Conservation (phyloP, 2,888 invertebrate species). For the Leistus spinibarbis region DNA sequence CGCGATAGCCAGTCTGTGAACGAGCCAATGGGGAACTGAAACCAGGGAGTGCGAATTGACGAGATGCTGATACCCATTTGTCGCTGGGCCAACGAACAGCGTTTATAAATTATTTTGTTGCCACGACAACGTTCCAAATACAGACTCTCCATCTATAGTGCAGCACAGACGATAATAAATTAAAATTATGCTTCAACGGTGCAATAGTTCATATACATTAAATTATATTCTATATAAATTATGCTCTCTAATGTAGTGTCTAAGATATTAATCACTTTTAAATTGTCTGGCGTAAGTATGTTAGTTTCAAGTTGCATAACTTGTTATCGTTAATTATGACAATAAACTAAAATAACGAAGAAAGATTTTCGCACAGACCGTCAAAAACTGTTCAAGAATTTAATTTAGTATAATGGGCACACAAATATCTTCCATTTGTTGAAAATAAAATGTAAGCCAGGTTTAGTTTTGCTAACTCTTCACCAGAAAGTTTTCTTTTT, state of each 20-base stretch:
- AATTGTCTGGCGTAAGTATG: not conserved
- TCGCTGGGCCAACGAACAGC: not conserved
- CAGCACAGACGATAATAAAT: not conserved
- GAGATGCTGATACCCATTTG: conserved; percentile 20
- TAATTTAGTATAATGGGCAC: no score
- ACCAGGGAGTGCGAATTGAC: conserved; percentile 25
- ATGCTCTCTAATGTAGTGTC: not conserved
- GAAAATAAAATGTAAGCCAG: no score
- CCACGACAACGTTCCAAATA: not conserved
- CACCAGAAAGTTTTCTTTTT: no score
- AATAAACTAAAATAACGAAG: no score
- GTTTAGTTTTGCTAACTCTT: no score
- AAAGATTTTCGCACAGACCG: no score
- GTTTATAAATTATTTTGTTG: conserved; percentile 16
- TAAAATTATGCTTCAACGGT: not conserved
- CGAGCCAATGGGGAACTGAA: conserved; percentile 4
- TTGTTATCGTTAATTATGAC: not conserved
- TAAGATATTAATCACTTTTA: not conserved
- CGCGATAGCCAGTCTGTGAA: conserved; percentile 6
- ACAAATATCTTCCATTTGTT: no score
- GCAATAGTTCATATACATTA: not conserved
- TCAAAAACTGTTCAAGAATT: no score
- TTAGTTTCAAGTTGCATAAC: not conserved
- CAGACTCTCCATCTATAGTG: not conserved
- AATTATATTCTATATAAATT: not conserved